Evolutionary conservation across 2,797 vertebrate species (phyloP).

Genomic region (Champsocephalus esox): DNA sequence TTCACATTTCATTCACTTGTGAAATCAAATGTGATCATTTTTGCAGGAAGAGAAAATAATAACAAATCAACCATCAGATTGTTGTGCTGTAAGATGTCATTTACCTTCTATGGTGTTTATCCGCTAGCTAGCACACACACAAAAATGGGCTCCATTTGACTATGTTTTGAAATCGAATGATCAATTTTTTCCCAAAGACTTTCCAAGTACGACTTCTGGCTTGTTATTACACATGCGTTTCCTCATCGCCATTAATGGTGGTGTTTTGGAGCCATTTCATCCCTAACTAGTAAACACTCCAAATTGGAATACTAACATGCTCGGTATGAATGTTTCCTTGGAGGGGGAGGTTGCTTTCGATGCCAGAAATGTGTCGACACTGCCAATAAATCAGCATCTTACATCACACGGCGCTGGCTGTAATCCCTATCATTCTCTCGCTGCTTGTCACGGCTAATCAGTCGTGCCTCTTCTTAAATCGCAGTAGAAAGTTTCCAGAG

Average conservation of each 20-base stretch:
- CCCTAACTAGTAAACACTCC: constrained; percentile 37
- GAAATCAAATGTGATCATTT: background rate
- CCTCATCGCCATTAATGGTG: constrained; percentile 14
- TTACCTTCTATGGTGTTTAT: constrained; percentile 32
- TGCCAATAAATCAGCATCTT: constrained; percentile 15
- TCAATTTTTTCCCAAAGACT: background rate
- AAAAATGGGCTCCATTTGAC: background rate
- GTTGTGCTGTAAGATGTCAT: background rate
- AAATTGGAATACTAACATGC: constrained; percentile 25
- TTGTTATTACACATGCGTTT: constrained; percentile 31
- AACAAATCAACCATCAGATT: background rate
- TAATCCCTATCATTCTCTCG: background rate
- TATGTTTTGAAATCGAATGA: constrained; percentile 10
- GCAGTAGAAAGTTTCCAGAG: background rate
- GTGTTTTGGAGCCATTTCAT: constrained; percentile 21
- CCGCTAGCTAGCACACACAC: background rate
- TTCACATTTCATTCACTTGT: background rate
- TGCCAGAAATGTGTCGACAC: background rate
- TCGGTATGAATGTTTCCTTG: background rate
- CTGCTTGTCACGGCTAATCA: constrained; percentile 4
- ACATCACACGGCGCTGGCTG: constrained; percentile 20
- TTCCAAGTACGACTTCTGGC: background rate
- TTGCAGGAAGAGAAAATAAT: constrained; percentile 5
- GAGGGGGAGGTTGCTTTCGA: background rate
- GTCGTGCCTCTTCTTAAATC: background rate